Base-by-base conservation (phyloP, 2,113 vertebrate genomes). In the Maylandia zebra region DNA sequence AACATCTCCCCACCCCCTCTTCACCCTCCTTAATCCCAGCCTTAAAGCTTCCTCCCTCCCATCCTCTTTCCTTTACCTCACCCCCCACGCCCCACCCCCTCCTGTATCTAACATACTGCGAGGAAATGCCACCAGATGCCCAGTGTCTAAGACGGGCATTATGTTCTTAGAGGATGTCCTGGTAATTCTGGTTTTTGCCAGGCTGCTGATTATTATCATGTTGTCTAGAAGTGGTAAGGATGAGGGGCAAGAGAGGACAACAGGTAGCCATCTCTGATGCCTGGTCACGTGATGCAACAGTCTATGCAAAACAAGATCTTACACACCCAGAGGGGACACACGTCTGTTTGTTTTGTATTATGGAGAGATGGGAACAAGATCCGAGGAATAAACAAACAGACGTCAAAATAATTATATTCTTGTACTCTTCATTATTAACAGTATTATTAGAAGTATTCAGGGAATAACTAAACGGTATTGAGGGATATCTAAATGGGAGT, bases 91-190 rank as follows among this genome's bases (percentile, higher is more conserved):
- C 61, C 61, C 61, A 38, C 61, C 85, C 91, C 95, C 94, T 32
- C 94, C 64, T 81, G 93, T 88, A 88, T 94, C 93, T 86, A 92
- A 93, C 92, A 92, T 81, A 95, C 87, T 80, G 17, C 48, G 4
- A 84, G 93, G 93, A 95, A 96, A 97, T 95, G 94, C 94, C 96
- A 96, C 95, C 97, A 98, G 97, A 97, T 98, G 97, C 96, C 95
- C 86, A 41, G 82, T 3, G 89, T 97, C 97, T 96, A 96, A 97
- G 92, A 96, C 94, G 91, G 95, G 96, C 96, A 96, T 97, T 97
- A 97, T 97, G 96, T 96, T 95, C 97, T 97, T 97, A 97, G 91
- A 94, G 95, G 94, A 95, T 93, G 91, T 95, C 93, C 93, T 83
- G 91, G 92, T 92, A 95, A 96, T 94, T 90, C 95, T 92, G 95